A percentile compares a stretch with the other conserved stretches of the same genome.
Evolutionary conservation across 1,140 invertebrate species (phyloP).

Genomic region (Lamellibrachia luymesi): DNA sequence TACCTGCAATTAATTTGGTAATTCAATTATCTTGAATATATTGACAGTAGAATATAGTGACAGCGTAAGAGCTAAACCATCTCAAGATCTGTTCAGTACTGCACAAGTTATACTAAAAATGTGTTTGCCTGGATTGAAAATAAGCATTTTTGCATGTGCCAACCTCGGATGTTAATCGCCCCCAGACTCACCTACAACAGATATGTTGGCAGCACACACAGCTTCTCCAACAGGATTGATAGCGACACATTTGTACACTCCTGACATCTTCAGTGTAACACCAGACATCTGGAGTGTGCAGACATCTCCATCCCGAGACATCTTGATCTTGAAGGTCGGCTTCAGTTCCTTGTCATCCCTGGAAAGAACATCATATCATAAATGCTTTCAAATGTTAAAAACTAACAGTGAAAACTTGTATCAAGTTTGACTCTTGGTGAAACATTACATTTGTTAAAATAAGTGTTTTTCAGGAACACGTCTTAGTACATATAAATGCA

Average conservation of each 20-base stretch:
- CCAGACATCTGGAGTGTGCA: constrained; percentile 59
- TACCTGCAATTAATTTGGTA: too few species aligned
- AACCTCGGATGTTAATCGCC: too few species aligned
- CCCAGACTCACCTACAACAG: not conserved
- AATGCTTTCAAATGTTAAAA: not conserved
- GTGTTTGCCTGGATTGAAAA: not conserved
- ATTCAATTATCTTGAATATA: too few species aligned
- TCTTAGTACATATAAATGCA: not conserved
- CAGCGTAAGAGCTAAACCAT: too few species aligned
- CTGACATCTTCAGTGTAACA: constrained; percentile 42
- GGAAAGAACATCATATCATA: not conserved
- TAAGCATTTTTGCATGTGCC: not conserved
- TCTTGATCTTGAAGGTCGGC: constrained; percentile 59
- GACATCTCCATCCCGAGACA: constrained; percentile 80
- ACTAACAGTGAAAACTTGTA: not conserved
- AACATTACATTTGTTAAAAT: not conserved
- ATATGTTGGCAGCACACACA: constrained; percentile 41
- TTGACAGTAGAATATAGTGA: too few species aligned
- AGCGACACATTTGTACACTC: constrained; percentile 50
- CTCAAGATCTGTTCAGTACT: too few species aligned
- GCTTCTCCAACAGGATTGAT: constrained; percentile 47
- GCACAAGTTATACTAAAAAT: not conserved
- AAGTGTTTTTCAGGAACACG: not conserved
- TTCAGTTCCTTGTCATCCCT: constrained; percentile 20
- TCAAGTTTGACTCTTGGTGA: not conserved